phyloP scores from a whole-genome alignment of 2,113 vertebrate species.

The Apteryx mantelli region DNA sequence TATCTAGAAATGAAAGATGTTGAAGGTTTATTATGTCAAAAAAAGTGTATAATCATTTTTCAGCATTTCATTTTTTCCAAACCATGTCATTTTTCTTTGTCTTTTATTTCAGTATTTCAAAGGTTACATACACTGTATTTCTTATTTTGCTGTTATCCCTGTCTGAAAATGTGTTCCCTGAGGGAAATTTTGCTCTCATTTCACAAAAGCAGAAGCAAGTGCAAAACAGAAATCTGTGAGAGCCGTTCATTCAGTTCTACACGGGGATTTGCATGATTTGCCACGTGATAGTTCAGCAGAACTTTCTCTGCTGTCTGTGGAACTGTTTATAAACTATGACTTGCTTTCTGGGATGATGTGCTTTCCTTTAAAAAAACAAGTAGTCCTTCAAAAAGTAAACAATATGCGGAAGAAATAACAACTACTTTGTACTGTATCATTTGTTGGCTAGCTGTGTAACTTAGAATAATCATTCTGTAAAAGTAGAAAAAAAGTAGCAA shows the following conservation, averaged over 20 bases:
- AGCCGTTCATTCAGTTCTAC: slow-evolving; percentile 17
- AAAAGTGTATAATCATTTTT: background rate
- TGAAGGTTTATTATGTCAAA: slow-evolving; percentile 12
- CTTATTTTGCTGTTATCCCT: background rate
- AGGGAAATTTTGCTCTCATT: slow-evolving; percentile 17
- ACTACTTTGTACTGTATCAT: background rate
- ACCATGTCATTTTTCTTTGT: background rate
- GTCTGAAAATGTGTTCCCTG: background rate
- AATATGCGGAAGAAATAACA: background rate
- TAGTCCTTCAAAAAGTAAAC: slow-evolving; percentile 4
- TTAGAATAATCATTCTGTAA: background rate
- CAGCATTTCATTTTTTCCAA: background rate
- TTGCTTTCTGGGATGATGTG: background rate
- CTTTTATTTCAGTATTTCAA: slow-evolving; percentile 20
- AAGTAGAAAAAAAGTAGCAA: background rate
- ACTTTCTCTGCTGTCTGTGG: background rate
- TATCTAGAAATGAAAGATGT: background rate
- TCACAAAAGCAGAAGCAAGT: slow-evolving; percentile 43
- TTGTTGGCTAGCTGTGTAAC: background rate
- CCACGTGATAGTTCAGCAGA: slow-evolving; percentile 31
- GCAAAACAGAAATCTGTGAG: slow-evolving; percentile 11
- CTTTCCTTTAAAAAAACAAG: slow-evolving; percentile 39
- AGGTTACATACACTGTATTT: background rate
- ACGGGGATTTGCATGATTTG: slow-evolving; percentile 20
- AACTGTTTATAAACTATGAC: slow-evolving; percentile 18